Conservation (phyloP, 1,140 invertebrate species). For the Druon quercuslanigerum region DNA sequence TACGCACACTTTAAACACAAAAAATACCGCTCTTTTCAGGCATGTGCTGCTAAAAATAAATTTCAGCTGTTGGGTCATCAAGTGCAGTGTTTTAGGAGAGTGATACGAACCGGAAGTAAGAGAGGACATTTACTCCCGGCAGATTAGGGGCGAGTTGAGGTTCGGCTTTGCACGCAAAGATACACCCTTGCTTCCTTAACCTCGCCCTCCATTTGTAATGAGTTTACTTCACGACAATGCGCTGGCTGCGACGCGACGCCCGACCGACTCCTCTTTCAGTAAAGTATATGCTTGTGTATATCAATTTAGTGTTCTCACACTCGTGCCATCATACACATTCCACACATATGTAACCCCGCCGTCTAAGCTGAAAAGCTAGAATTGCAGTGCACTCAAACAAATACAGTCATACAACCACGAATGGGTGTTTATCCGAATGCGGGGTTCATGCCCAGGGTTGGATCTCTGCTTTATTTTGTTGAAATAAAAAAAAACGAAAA, state of each 20-base stretch:
- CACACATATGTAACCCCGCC: no score
- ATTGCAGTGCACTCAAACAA: not conserved
- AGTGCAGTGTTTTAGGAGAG: not conserved
- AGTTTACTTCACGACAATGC: constrained; percentile 50
- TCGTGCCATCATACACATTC: not conserved
- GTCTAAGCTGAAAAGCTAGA: no score
- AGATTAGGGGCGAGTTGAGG: constrained; percentile 19
- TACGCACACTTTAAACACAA: no score
- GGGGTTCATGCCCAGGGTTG: no score
- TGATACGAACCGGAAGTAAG: constrained; percentile 27
- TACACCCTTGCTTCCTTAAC: constrained; percentile 54
- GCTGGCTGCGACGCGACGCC: constrained; percentile 17
- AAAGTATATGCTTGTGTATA: constrained; percentile 26
- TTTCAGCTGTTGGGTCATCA: no score
- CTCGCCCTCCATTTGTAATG: constrained; percentile 50
- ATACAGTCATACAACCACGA: not conserved
- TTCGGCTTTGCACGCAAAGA: constrained; percentile 42
- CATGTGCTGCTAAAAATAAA: no score
- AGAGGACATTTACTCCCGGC: constrained; percentile 16
- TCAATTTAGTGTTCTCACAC: no score
- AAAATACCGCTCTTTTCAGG: no score
- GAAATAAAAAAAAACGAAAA: no score
- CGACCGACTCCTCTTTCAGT: no score
- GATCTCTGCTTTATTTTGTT: no score
- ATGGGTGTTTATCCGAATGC: not conserved